Evolutionary conservation across 2,888 invertebrate species (phyloP), one percentile per base, ranked within the genome.

Genomic region (Troides aeacus): DNA sequence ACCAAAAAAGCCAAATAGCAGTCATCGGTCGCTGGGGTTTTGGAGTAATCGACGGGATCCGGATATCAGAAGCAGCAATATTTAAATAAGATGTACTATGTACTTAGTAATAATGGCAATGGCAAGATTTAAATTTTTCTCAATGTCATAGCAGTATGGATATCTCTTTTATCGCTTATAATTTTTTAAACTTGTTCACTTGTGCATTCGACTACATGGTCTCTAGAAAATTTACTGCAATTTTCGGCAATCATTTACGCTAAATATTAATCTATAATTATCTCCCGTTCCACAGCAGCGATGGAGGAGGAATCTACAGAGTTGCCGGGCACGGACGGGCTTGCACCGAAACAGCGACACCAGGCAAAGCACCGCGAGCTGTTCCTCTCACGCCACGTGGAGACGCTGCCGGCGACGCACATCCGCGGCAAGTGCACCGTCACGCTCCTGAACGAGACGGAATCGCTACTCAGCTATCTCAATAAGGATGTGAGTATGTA

Each of bases 371-470:
- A 99, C 90, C 95, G 99, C 82, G 99, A 99, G 93, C 94, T 99
- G 84, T 99, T 99, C 94, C 95, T 99, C 77, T 99, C 99, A 64
- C 96, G 99, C 80, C 97, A 97, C 94, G 97, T 99, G 82, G 99
- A 99, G 93, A 99, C 99, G 72, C 94, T 99, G 89, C 99, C 99
- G 72, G 99, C 99, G 78, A 99, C 99, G 73, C 98, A 99, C 93
- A 99, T 99, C 83, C 95, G 99, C 86, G 99, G 99, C 90, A 99
- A 99, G 94, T 99, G 99, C 94, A 97, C 97, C 79, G 99, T 99
- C 81, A 99, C 99, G 78, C 94, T 99, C 81, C 96, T 99, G 93
- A 99, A 99, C 94, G 99, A 99, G 94, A 99, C 99, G 71, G 99
- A 99, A 94, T 97, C 98, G 78, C 94, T 99, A 83, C 94, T 96